Percentiles rank a stretch among this genome's conserved stretches.
Conservation (phyloP, 1,140 invertebrate genomes). For the Drosophila insularis region DNA sequence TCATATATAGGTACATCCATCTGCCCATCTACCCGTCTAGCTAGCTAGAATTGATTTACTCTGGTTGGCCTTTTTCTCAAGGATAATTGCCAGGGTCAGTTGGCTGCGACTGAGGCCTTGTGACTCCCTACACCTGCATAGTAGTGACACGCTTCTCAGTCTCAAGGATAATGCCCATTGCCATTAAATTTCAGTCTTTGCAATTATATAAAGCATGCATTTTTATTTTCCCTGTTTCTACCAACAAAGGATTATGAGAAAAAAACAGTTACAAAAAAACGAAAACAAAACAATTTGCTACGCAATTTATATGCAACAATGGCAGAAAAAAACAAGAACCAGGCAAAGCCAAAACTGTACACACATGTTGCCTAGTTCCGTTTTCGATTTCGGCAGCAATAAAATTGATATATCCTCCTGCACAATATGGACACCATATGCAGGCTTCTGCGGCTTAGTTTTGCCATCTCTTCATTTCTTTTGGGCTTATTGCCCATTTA, state of each 20-base stretch:
- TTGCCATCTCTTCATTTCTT: constrained; percentile 42
- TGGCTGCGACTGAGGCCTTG: constrained; percentile 9
- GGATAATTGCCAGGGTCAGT: constrained; percentile 63
- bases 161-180: constrained; percentile 38
- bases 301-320: constrained; percentile 69
- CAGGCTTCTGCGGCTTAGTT: constrained; percentile 66
- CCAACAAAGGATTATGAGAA: constrained; percentile 54
- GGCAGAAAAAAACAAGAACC: constrained; percentile 3
- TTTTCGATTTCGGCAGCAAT: constrained; percentile 64
- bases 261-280: background rate
- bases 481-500: constrained; percentile 77
- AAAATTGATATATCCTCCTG: constrained; percentile 77
- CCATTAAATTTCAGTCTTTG: constrained; percentile 66
- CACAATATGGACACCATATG: constrained; percentile 69
- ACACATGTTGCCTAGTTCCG: constrained; percentile 58
- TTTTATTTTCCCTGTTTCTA: constrained; percentile 28
- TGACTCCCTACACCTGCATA: constrained; percentile 37
- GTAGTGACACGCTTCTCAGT: constrained; percentile 45
- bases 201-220: constrained; percentile 54
- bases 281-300: constrained; percentile 69
- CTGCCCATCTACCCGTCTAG: constrained; percentile 19
- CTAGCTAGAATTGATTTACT: constrained; percentile 63
- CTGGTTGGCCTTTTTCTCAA: constrained; percentile 49
- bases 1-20: too few relatives aligned
- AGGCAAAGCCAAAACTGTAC: background rate